These are phyloP conservation scores for Lymantria monacha DNA, from an alignment of 2,888 invertebrate genomes.

Conservation along the genomic window DNA sequence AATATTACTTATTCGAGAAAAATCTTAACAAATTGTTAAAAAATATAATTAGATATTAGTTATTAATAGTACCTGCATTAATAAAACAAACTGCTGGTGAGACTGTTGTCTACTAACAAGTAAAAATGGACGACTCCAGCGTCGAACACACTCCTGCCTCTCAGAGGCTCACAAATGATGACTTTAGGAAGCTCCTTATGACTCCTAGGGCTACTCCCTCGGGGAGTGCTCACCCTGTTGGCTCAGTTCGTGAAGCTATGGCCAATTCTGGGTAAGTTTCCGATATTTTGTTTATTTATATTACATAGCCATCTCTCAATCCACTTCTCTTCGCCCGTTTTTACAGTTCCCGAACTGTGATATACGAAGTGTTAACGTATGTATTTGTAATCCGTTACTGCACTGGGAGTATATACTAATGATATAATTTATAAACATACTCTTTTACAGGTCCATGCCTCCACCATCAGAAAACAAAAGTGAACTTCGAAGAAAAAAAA, in stretches of 20 bases:
- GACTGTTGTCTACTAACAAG: background rate
- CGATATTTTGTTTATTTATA: background rate
- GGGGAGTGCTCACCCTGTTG: slow-evolving; percentile 73
- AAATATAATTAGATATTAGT: background rate
- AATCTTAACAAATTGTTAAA: background rate
- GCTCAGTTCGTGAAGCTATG: slow-evolving; percentile 87
- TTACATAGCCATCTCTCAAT: background rate
- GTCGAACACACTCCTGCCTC: slow-evolving; percentile 86
- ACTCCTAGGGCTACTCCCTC: slow-evolving; percentile 92
- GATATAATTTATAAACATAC: too few relatives aligned
- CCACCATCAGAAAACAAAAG: slow-evolving; percentile 87
- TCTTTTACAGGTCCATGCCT: slow-evolving; percentile 70
- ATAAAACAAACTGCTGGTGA: background rate
- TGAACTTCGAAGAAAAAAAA: slow-evolving; percentile 94
- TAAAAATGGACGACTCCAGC: slow-evolving; percentile 75
- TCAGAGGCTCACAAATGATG: slow-evolving; percentile 96
- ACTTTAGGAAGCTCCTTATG: slow-evolving; percentile 97
- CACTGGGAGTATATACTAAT: too few relatives aligned
- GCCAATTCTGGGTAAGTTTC: slow-evolving; percentile 81
- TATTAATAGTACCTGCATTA: background rate
- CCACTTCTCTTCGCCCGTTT: too few relatives aligned
- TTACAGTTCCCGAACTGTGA: background rate
- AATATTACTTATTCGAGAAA: background rate
- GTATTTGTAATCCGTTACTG: too few relatives aligned
- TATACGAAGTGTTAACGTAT: too few relatives aligned